Conservation (phyloP, 2,888 invertebrate species). For the Alsophila aescularia region DNA sequence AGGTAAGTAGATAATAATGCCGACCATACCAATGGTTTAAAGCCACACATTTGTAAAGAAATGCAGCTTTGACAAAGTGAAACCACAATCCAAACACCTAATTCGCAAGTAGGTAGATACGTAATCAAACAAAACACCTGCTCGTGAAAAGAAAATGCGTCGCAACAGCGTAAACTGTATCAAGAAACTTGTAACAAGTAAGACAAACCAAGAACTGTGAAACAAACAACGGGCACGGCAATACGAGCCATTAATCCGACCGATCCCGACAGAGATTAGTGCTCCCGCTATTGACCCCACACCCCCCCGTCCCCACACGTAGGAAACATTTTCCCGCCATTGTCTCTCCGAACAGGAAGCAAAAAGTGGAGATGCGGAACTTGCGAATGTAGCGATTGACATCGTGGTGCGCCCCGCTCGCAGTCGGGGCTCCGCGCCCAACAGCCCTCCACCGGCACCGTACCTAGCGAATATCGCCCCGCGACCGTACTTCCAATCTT, state of each 20-base stretch:
- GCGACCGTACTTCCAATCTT: conserved; percentile 43
- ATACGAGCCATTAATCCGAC: conserved; percentile 80
- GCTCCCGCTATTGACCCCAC: conserved; percentile 73
- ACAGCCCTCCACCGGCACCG: too few relatives aligned
- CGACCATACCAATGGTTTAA: too few relatives aligned
- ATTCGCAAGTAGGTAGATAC: not conserved
- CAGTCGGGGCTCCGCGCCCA: conserved; percentile 32
- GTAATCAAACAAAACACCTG: conserved; percentile 15
- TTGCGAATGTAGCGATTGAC: too few relatives aligned
- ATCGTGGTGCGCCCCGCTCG: conserved; percentile 52
- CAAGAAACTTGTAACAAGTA: conserved; percentile 66
- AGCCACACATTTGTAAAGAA: too few relatives aligned
- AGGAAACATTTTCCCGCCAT: conserved; percentile 78
- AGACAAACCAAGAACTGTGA: conserved; percentile 64
- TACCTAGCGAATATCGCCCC: conserved; percentile 30
- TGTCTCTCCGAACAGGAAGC: conserved; percentile 73
- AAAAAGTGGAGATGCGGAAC: conserved; percentile 72
- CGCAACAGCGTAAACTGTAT: conserved; percentile 52
- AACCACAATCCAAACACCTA: not conserved
- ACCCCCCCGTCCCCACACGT: conserved; percentile 66
- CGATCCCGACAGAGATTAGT: conserved; percentile 80
- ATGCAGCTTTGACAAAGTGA: not conserved
- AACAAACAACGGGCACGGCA: conserved; percentile 78
- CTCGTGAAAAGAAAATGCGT: conserved; percentile 37
- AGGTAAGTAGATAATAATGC: too few relatives aligned